Evolutionary conservation across 2,888 invertebrate species (phyloP).

Genomic region (Lasioglossum calceatum): DNA sequence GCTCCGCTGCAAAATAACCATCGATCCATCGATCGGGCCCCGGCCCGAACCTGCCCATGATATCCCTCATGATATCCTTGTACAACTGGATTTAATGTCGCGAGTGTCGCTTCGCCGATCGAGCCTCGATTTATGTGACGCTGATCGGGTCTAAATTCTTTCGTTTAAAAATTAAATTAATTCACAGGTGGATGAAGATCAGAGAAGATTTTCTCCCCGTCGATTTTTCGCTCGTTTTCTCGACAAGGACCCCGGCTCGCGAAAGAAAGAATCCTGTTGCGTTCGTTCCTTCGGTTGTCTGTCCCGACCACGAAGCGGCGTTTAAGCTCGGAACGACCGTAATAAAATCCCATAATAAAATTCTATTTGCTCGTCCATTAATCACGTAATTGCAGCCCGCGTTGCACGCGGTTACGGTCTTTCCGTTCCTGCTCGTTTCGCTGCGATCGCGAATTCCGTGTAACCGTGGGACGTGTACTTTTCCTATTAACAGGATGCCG

Average conservation of each 20-base stretch:
- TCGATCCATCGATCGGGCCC: constrained; percentile 29
- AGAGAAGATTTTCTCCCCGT: neutral
- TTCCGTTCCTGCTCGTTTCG: constrained; percentile 6
- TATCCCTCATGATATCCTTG: constrained; percentile 1
- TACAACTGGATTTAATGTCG: constrained; percentile 28
- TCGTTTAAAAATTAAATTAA: neutral
- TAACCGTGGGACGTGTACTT: constrained; percentile 12
- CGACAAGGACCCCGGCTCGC: neutral
- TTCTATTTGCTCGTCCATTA: constrained; percentile 25
- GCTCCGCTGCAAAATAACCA: constrained; percentile 34
- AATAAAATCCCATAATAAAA: constrained; percentile 24
- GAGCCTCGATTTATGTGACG: neutral
- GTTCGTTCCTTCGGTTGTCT: neutral
- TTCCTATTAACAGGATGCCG: constrained; percentile 4
- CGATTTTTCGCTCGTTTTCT: neutral
- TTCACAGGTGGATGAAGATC: neutral
- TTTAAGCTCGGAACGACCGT: constrained; percentile 16
- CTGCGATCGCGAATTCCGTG: constrained; percentile 6
- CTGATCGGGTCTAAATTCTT: neutral
- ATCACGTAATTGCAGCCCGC: constrained; percentile 26
- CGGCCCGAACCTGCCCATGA: neutral
- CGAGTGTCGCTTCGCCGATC: constrained; percentile 43
- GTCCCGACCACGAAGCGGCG: neutral
- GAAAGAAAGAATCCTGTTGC: constrained; percentile 3
- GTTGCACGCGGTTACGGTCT: constrained; percentile 13